phyloP scores from a whole-genome alignment of 2,113 vertebrate genomes.

The Coturnix japonica region DNA sequence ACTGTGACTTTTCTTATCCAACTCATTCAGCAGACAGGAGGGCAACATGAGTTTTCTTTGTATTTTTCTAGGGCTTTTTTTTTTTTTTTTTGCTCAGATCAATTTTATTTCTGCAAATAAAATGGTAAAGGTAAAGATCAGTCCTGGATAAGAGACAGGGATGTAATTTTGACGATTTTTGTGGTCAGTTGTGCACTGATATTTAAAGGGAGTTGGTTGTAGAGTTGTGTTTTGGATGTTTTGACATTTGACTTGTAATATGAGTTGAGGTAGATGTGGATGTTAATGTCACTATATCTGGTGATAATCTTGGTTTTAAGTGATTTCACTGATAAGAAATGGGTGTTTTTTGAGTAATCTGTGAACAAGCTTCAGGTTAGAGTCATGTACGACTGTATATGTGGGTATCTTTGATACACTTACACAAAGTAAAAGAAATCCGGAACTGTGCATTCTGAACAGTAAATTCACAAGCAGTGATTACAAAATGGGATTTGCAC shows the following conservation, averaged over 20 bases:
- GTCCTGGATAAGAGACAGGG: background rate
- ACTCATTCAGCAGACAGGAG: background rate
- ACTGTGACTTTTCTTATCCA: background rate
- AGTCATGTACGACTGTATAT: background rate
- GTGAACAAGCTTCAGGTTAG: background rate
- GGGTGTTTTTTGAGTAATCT: conserved; percentile 29
- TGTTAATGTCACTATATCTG: conserved; percentile 26
- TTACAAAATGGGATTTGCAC: background rate
- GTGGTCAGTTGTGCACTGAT: background rate
- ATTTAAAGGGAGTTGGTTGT: background rate
- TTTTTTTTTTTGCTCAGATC: background rate
- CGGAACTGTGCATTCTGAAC: background rate
- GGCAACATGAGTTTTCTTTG: background rate
- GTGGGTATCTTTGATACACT: background rate
- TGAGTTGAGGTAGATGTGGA: conserved; percentile 39
- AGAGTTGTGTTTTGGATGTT: conserved; percentile 3
- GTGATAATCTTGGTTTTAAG: conserved; percentile 42
- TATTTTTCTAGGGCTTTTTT: background rate
- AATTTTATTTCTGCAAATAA: background rate
- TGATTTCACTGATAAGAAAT: conserved; percentile 34
- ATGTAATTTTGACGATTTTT: background rate
- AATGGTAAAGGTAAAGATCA: background rate
- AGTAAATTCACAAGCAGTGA: background rate
- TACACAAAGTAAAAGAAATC: background rate
- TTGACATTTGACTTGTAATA: conserved; percentile 32